Conservation (phyloP, 1,140 invertebrate species). For the Pseudomyrmex cubaensis region DNA sequence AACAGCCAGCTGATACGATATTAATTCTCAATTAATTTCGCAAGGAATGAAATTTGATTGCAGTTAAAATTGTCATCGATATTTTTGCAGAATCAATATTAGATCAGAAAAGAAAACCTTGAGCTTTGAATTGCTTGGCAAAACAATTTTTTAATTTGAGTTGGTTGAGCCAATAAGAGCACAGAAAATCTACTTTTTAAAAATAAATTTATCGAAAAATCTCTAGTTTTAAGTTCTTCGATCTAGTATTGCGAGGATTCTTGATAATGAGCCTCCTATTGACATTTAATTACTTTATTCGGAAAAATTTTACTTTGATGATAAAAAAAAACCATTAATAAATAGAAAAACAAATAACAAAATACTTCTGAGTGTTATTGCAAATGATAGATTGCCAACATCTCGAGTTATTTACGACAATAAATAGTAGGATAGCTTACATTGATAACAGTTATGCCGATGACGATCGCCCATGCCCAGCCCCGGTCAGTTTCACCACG, state of each 20-base stretch:
- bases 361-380: background rate
- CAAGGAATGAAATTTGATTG: background rate
- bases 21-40: background rate
- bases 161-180: background rate
- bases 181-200: too few relatives aligned
- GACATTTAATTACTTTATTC: background rate
- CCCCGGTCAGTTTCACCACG: conserved; percentile 85
- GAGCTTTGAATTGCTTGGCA: too few relatives aligned
- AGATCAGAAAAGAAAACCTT: too few relatives aligned
- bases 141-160: too few relatives aligned
- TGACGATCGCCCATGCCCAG: conserved; percentile 89
- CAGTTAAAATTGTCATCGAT: background rate
- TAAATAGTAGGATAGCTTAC: conserved; percentile 82
- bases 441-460: conserved; percentile 86
- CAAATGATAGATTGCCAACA: background rate
- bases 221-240: too few relatives aligned
- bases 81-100: background rate
- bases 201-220: too few relatives aligned
- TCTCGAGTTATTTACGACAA: background rate
- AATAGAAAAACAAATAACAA: background rate
- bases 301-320: background rate
- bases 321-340: background rate
- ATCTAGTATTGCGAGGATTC: too few relatives aligned
- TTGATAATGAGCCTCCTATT: too few relatives aligned
- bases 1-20: conserved; percentile 84